These are phyloP conservation scores for Penaeus chinensis DNA, from an alignment of 1,140 invertebrate species.

Conservation along the genomic window DNA sequence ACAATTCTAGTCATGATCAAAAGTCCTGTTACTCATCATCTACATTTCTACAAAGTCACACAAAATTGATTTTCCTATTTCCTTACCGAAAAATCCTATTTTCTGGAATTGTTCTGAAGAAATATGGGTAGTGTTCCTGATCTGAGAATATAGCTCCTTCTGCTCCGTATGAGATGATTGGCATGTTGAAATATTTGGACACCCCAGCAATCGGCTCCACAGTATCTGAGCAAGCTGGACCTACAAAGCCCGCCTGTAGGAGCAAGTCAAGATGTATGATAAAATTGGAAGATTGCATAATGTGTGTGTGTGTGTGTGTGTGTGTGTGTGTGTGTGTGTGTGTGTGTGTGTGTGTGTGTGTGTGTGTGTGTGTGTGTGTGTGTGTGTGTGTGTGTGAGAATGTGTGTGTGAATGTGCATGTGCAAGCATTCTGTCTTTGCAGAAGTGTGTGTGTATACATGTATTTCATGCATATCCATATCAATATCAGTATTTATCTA, in stretches of 20 bases:
- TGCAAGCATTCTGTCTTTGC: no score
- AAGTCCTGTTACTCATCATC: no score
- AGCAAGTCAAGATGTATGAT: conserved; percentile 32
- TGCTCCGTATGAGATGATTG: conserved; percentile 85
- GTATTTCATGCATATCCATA: neutral
- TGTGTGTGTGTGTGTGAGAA: neutral
- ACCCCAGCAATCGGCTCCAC: conserved; percentile 84
- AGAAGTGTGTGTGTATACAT: no score
- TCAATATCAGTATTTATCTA: neutral
- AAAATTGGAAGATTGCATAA: neutral
- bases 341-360: neutral
- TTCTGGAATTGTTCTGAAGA: conserved; percentile 86
- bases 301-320: neutral
- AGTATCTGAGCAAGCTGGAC: conserved; percentile 88
- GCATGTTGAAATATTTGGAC: conserved; percentile 81
- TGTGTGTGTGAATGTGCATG: no score
- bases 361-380: no score
- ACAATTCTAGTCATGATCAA: neutral
- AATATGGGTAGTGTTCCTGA: conserved; percentile 81
- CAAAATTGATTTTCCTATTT: neutral
- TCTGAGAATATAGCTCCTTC: conserved; percentile 73
- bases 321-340: neutral
- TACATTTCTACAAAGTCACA: no score
- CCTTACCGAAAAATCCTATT: conserved; percentile 79
- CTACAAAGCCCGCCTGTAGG: conserved; percentile 65